Evolutionary conservation across 2,113 vertebrate genomes (phyloP).

Genomic region (Planiliza haematocheilus): DNA sequence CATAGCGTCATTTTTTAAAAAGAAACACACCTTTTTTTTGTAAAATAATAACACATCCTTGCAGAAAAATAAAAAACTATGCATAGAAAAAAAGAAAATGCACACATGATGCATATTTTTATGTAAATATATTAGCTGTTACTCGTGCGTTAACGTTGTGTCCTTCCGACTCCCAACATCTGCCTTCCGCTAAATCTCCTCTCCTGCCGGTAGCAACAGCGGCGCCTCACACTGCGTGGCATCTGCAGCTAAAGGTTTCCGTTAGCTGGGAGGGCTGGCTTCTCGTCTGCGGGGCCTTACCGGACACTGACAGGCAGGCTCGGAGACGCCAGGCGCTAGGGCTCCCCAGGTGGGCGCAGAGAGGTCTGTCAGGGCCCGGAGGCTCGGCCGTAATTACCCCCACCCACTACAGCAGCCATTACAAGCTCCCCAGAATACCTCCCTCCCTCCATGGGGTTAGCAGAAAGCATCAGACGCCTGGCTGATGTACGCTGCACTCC

Average conservation of each 20-base stretch:
- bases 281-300: slow-evolving; percentile 34
- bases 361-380: slow-evolving; percentile 51
- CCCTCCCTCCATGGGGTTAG: slow-evolving; percentile 36
- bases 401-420: slow-evolving; percentile 43
- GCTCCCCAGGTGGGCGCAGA: slow-evolving; percentile 55
- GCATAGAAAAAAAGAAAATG: background rate
- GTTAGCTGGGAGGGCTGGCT: slow-evolving; percentile 52
- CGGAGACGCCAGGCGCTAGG: slow-evolving; percentile 30
- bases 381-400: slow-evolving; percentile 54
- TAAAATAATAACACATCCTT: background rate
- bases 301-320: slow-evolving; percentile 53
- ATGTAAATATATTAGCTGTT: slow-evolving; percentile 1
- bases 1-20: background rate
- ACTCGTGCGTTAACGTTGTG: slow-evolving; percentile 9
- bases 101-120: background rate
- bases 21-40: no score
- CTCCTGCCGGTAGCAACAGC: slow-evolving; percentile 15
- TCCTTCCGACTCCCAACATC: slow-evolving; percentile 20
- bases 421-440: slow-evolving; percentile 43
- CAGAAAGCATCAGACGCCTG: slow-evolving; percentile 35
- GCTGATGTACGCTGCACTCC: slow-evolving; percentile 37
- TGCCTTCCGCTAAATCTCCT: slow-evolving; percentile 20
- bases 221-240: slow-evolving; percentile 55
- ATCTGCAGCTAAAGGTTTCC: slow-evolving; percentile 72
- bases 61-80: background rate